Evolutionary conservation across 2,797 vertebrate genomes (phyloP).

Genomic region (Gymnopithys bicolor): DNA sequence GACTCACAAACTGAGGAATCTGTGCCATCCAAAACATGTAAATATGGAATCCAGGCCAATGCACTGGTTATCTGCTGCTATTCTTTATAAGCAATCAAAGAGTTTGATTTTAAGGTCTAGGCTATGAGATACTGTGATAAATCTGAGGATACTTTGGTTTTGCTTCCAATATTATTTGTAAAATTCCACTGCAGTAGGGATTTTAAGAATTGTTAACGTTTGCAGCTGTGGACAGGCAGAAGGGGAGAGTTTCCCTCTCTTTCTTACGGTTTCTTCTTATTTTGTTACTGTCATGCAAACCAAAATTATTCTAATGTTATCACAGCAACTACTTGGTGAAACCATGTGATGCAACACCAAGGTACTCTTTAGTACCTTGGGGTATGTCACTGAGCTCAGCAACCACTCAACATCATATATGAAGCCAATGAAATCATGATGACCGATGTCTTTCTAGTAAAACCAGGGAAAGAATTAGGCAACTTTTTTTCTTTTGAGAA

Average conservation of each 20-base stretch:
- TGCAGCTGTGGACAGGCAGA: background rate
- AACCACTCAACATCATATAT: fast-evolving
- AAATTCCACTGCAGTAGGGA: background rate
- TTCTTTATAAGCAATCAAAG: background rate
- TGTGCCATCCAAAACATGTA: background rate
- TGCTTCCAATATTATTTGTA: background rate
- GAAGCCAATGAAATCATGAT: background rate
- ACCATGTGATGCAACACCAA: no score
- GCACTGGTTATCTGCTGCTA: background rate
- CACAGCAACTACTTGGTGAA: fast-evolving
- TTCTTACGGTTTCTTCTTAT: background rate
- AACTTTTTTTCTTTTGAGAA: background rate
- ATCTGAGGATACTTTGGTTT: background rate
- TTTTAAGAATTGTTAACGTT: background rate
- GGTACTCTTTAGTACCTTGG: no score
- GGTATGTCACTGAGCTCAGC: background rate
- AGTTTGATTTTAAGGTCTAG: background rate
- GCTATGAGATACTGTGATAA: background rate
- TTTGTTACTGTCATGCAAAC: background rate
- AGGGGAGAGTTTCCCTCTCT: background rate
- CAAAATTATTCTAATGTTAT: background rate
- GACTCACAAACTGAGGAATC: background rate
- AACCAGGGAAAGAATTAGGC: background rate
- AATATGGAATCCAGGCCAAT: background rate
- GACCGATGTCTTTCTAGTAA: background rate